phyloP scores from a whole-genome alignment of 2,888 invertebrate genomes.

The Spilarctia lutea region DNA sequence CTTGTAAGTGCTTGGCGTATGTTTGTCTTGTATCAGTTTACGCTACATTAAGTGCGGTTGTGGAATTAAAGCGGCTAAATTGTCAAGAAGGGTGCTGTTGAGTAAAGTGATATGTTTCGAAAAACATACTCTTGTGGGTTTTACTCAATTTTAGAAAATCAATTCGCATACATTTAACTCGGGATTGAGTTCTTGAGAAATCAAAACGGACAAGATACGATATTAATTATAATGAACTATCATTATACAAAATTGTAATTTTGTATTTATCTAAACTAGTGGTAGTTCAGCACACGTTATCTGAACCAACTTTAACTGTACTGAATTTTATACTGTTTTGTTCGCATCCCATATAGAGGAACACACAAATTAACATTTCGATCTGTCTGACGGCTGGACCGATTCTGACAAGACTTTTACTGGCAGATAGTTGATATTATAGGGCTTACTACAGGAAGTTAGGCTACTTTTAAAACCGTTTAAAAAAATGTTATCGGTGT shows the following conservation, averaged over 20 bases:
- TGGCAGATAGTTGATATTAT: too few species aligned
- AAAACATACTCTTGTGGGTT: constrained; percentile 8
- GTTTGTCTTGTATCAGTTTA: constrained; percentile 78
- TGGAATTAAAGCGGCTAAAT: constrained; percentile 61
- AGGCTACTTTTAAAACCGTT: too few species aligned
- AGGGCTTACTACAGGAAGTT: too few species aligned
- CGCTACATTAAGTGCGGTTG: constrained; percentile 69
- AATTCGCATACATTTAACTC: not conserved
- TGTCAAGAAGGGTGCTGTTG: constrained; percentile 52
- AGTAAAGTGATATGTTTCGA: constrained; percentile 28
- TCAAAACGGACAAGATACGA: not conserved
- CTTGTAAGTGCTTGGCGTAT: constrained; percentile 64
- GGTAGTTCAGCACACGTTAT: too few species aligned
- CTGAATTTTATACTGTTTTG: too few species aligned
- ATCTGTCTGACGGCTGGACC: too few species aligned
- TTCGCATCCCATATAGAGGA: too few species aligned
- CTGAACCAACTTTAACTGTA: too few species aligned
- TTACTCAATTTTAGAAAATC: not conserved
- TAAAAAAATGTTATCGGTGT: too few species aligned
- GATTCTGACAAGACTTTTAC: too few species aligned
- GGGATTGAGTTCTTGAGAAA: not conserved
- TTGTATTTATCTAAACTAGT: too few species aligned
- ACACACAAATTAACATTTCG: too few species aligned
- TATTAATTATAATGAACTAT: not conserved
- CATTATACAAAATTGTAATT: not conserved